phyloP scores from a whole-genome alignment of 2,113 vertebrate species.

The Gobio gobio region DNA sequence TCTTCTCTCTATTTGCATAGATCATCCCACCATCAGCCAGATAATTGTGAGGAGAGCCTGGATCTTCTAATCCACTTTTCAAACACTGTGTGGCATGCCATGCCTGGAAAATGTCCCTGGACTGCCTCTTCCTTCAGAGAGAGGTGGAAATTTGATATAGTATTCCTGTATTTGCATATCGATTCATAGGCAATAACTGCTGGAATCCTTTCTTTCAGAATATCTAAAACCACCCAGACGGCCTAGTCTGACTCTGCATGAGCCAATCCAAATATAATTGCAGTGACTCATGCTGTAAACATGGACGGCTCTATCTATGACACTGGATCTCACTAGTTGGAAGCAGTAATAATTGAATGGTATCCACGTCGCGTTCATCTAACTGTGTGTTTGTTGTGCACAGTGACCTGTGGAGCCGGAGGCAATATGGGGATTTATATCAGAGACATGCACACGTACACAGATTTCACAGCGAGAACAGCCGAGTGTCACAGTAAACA shows the following conservation, averaged over 20 bases:
- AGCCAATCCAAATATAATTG: slow-evolving; percentile 28
- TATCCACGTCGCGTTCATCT: slow-evolving; percentile 30
- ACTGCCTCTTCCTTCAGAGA: not conserved
- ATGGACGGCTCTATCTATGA: slow-evolving; percentile 27
- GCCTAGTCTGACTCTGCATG: slow-evolving; percentile 15
- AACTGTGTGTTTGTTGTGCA: slow-evolving; percentile 28
- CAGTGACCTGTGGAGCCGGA: slow-evolving; percentile 28
- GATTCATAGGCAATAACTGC: slow-evolving; percentile 26
- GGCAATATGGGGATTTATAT: slow-evolving; percentile 49
- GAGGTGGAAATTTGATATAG: slow-evolving; percentile 1
- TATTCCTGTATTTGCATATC: slow-evolving; percentile 26
- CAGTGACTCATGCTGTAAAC: slow-evolving; percentile 46
- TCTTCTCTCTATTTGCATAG: slow-evolving; percentile 41
- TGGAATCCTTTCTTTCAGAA: slow-evolving; percentile 37
- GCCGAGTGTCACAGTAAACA: slow-evolving; percentile 42
- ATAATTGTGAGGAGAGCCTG: slow-evolving; percentile 55
- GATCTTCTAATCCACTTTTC: slow-evolving; percentile 46
- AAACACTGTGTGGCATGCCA: slow-evolving; percentile 33
- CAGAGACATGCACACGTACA: slow-evolving; percentile 47
- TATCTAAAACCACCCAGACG: slow-evolving; percentile 33
- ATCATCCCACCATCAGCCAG: slow-evolving; percentile 46
- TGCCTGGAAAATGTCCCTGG: slow-evolving; percentile 26
- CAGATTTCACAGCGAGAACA: slow-evolving; percentile 42
- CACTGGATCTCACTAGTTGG: slow-evolving; percentile 37
- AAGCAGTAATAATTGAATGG: slow-evolving; percentile 24